Base-by-base conservation (phyloP, 2,888 invertebrate species). In the Microdon myrmicae region DNA sequence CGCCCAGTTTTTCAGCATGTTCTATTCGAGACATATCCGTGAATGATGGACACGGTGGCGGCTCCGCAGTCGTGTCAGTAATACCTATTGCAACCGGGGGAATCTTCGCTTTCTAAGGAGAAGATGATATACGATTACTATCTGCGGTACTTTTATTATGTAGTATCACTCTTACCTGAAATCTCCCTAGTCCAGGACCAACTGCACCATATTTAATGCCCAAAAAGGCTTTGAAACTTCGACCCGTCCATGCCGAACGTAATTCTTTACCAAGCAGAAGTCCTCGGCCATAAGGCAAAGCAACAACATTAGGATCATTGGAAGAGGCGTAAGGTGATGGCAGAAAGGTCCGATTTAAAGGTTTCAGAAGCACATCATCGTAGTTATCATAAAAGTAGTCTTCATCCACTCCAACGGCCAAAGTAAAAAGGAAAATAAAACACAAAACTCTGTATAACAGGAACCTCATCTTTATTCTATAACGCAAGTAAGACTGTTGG, bases 161-260 rank as follows among this genome's bases (percentile, higher is more conserved):
- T n/a, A 4, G 1, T 13, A 2, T 5, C 12, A 3, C 9, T 17
- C 61, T 71, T 31, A 71, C 70, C 69, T 79, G 77, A 69, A 79
- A 78, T 34, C 78, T 72, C 0, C 68, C 74, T 19, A 75, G 32
- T 2, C 77, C 77, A 1, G 67, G 44, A 22, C 70, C 70, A 1
- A 78, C 72, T 5, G 68, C 68, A 9, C 71, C 78, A 35, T 77
- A 78, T 8, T 70, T 73, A 7, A 78, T 17, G 2, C 77, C 79
- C 19, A 76, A 41, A 25, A 70, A 78, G 3, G 76, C 74, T 48
- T 73, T 73, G 5, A 78, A 68, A 8, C 70, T 66, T 8, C 73
- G 71, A 8, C 70, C 70, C 31, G 69, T 71, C 32, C 75, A 73
- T 3, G 35, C 48, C 12, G 72, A 73, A 8, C 68, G 71, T n/a